Conservation (phyloP, 2,113 vertebrate species). For the Ophiodon elongatus region DNA sequence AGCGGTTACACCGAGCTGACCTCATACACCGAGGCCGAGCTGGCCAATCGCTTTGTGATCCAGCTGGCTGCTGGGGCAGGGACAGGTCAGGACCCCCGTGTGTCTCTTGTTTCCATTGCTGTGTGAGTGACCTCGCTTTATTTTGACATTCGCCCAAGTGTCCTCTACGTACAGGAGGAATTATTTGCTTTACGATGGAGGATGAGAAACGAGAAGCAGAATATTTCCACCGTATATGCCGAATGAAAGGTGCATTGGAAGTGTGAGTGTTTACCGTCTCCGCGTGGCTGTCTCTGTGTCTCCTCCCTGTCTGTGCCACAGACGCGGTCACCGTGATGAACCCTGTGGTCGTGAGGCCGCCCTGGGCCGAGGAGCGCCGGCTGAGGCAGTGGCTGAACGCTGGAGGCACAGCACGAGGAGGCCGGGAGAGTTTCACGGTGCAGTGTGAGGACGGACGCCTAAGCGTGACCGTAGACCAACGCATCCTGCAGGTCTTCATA, state of each 20-base stretch:
- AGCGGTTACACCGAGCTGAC: constrained; percentile 75
- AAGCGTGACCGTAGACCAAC: constrained; percentile 70
- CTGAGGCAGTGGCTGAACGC: constrained; percentile 71
- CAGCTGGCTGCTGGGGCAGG: constrained; percentile 70
- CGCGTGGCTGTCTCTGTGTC: neutral
- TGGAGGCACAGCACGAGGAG: constrained; percentile 2
- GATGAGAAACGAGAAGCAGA: constrained; percentile 2
- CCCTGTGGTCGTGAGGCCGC: constrained; percentile 30
- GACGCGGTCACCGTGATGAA: constrained; percentile 23
- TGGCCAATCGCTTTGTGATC: constrained; percentile 86
- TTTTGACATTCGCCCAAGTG: neutral
- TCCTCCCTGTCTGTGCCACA: constrained; percentile 3
- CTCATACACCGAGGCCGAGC: constrained; percentile 85
- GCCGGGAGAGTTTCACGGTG: constrained; percentile 64
- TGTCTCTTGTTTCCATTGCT: constrained; percentile 45
- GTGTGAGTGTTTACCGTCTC: constrained; percentile 17
- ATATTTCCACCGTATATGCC: neutral
- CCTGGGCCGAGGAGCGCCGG: constrained; percentile 60
- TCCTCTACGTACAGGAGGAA: neutral
- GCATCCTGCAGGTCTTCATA: constrained; percentile 75
- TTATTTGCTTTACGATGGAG: neutral
- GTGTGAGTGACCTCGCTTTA: constrained; percentile 38
- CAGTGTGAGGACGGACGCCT: constrained; percentile 79
- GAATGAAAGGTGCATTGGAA: constrained; percentile 6
- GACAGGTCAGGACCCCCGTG: constrained; percentile 69